A percentile compares a stretch with the other conserved stretches of the same genome.
Evolutionary conservation across 2,888 invertebrate genomes (phyloP).

Genomic region (Rotaria macrura): DNA sequence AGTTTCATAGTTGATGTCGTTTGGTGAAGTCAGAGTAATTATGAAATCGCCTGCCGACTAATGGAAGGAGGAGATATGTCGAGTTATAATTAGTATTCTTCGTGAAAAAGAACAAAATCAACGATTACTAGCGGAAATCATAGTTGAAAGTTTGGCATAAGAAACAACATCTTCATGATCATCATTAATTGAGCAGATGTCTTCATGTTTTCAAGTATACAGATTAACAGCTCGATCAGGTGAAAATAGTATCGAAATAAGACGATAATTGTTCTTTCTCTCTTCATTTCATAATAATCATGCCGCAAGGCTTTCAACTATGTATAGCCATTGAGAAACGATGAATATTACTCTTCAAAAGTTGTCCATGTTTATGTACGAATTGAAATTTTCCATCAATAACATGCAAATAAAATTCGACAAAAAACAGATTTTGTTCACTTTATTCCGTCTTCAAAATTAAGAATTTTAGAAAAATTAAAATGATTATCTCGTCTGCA

Average conservation of each 20-base stretch:
- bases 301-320: not conserved
- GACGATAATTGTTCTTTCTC: not conserved
- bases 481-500: no score
- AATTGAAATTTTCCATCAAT: not conserved
- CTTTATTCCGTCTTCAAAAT: no score
- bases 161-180: not conserved
- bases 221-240: not conserved
- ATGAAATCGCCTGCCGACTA: slow-evolving; percentile 5
- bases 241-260: not conserved
- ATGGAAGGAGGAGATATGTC: slow-evolving; percentile 15
- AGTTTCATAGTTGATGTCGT: no score
- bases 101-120: not conserved
- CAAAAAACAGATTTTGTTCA: no score
- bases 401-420: no score
- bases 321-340: not conserved
- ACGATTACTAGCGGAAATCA: not conserved
- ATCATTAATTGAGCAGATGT: slow-evolving; percentile 1
- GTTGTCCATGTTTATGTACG: no score
- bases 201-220: not conserved
- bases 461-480: no score
- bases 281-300: not conserved
- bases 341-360: no score
- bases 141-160: not conserved
- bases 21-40: not conserved
- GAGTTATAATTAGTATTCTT: not conserved